Evolutionary conservation across 2,113 vertebrate species (phyloP), one percentile per base, ranked within the genome.

Genomic region (Fregata magnificens): DNA sequence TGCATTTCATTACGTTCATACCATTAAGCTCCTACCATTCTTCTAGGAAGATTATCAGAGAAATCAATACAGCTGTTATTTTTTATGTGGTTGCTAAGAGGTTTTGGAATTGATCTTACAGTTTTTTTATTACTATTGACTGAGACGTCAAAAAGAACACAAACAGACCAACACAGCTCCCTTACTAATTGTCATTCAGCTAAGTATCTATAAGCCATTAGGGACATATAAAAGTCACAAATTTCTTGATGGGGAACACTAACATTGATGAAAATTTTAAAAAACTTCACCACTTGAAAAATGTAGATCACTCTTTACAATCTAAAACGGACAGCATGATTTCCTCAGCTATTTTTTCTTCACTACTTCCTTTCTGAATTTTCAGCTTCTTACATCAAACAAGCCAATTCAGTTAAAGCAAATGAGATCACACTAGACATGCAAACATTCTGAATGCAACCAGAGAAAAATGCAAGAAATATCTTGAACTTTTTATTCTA

Each of bases 21-120:
- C 63, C 69, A 79, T 95, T 95, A 94, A 90, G 56, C 40, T 91
- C 80, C 91, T 92, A 95, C 67, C 47, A 94, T 93, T 45, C 80
- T 96, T 93, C 78, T 70, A 97, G 26, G 77, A 86, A 66, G 96
- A 97, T 93, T 94, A 97, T 45, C n/a, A 97, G 62, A 94, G n/a
- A 87, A 97, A 96, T 97, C 97, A 95, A 95, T 95, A 65, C 47
- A 91, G 84, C 66, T 76, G 73, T 83, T 95, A 93, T 85, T 95
- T 97, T 95, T 91, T 58, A 96, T 76, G 31, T 81, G 82, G 90
- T 88, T 95, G 90, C 61, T 92, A 94, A 97, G 69, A 92, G 45
- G 72, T 87, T 96, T 97, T 93, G 90, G 97, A 96, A 98, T 89
- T 90, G 81, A 93, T 36, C 86, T 85, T 73, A 93, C 62, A 42